Percentiles rank a stretch among this genome's conserved stretches.
These are phyloP conservation scores for Drosophila dunni DNA, from an alignment of 1,140 invertebrate species.

Conservation along the genomic window DNA sequence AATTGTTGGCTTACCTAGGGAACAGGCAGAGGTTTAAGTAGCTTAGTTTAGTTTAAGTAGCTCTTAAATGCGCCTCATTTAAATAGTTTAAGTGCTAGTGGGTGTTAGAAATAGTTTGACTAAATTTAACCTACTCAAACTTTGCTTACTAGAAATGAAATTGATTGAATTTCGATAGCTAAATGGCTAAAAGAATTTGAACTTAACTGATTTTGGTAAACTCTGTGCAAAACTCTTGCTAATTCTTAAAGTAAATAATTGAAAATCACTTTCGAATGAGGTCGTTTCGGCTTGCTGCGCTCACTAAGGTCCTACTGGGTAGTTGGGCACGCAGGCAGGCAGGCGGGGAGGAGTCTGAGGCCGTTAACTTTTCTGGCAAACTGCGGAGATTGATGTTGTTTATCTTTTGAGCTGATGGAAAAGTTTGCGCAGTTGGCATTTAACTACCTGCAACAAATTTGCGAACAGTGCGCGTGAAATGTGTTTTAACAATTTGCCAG, in stretches of 20 bases:
- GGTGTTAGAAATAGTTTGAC: too few relatives aligned
- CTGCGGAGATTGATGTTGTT: conserved; percentile 61
- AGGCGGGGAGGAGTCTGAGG: background rate
- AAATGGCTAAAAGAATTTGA: background rate
- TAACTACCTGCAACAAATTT: conserved; percentile 51
- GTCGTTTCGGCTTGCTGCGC: background rate
- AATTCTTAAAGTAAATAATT: conserved; percentile 47
- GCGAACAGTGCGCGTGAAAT: conserved; percentile 43
- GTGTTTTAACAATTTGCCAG: conserved; percentile 71
- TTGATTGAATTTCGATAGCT: background rate
- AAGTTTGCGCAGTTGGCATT: conserved; percentile 46
- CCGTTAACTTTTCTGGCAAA: conserved; percentile 44
- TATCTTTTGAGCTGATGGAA: conserved; percentile 54
- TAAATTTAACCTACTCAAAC: too few relatives aligned
- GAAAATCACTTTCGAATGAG: conserved; percentile 29
- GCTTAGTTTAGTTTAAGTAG: too few relatives aligned
- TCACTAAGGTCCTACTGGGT: background rate
- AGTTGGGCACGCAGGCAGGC: background rate
- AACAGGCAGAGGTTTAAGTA: too few relatives aligned
- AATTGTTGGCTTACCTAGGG: too few relatives aligned
- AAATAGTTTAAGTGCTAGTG: too few relatives aligned
- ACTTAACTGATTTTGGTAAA: background rate
- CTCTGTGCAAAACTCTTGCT: conserved; percentile 18
- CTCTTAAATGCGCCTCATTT: too few relatives aligned
- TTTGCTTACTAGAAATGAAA: too few relatives aligned